phyloP scores from a whole-genome alignment of 2,113 vertebrate genomes.

The Eulemur rufifrons region DNA sequence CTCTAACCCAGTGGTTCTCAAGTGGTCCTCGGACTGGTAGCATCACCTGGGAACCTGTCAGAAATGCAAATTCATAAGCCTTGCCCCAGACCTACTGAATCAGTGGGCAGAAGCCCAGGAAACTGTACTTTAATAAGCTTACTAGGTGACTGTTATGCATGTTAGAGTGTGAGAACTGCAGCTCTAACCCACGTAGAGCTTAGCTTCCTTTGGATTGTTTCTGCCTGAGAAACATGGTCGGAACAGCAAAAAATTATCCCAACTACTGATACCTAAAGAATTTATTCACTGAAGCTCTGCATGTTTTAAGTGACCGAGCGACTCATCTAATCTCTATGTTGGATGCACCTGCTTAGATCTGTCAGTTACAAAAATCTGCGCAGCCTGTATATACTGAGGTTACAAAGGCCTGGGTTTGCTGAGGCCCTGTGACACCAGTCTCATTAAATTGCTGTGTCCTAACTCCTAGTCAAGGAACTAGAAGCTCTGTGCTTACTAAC shows the following conservation, averaged over 20 bases:
- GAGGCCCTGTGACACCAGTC: neutral
- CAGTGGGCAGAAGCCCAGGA: neutral
- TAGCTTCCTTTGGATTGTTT: neutral
- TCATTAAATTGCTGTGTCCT: neutral
- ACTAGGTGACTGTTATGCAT: neutral
- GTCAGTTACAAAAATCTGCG: neutral
- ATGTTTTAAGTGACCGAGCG: neutral
- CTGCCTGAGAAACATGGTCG: neutral
- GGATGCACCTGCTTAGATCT: neutral
- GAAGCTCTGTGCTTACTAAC: neutral
- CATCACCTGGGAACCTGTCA: neutral
- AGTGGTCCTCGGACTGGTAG: neutral
- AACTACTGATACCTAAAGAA: neutral
- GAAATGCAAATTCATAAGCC: neutral
- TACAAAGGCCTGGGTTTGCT: neutral
- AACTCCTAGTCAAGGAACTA: neutral
- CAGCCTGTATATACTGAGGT: neutral
- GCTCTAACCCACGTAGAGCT: neutral
- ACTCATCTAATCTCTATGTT: neutral
- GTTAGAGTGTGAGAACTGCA: neutral
- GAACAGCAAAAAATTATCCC: neutral
- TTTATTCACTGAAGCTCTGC: neutral
- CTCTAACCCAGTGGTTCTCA: neutral
- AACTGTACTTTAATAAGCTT: neutral
- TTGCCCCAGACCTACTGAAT: neutral